Evolutionary conservation across 2,888 invertebrate species (phyloP).

Genomic region (Odontomyia ornata): DNA sequence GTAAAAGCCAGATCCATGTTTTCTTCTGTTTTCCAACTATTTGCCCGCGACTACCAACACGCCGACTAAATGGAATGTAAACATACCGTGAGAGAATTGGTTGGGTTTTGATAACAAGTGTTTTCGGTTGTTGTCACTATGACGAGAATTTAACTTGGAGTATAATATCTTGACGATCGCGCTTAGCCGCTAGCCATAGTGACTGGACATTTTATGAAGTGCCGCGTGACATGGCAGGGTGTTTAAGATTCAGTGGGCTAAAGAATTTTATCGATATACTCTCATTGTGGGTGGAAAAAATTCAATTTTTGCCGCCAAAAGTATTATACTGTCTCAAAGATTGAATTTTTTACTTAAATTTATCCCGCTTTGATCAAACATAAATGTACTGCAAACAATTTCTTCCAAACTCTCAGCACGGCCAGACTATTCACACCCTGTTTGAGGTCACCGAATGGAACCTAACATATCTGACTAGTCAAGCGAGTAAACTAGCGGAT

Average conservation of each 20-base stretch:
- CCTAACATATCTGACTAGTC: background rate
- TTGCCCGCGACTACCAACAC: background rate
- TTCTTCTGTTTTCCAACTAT: background rate
- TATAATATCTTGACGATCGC: conserved; percentile 31
- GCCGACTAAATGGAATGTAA: conserved; percentile 35
- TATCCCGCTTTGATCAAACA: too few relatives aligned
- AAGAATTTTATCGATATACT: background rate
- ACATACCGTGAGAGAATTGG: conserved; percentile 44
- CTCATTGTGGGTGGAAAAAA: background rate
- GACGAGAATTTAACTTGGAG: conserved; percentile 19
- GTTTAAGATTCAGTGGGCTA: background rate
- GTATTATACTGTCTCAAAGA: too few relatives aligned
- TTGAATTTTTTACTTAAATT: too few relatives aligned
- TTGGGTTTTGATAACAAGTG: conserved; percentile 29
- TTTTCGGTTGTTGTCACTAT: conserved; percentile 27
- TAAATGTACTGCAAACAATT: too few relatives aligned
- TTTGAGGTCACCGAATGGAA: background rate
- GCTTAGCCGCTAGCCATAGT: conserved; percentile 18
- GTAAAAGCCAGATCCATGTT: background rate
- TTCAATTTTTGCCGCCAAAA: background rate
- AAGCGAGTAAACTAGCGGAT: background rate
- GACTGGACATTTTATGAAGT: background rate
- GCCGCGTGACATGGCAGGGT: background rate
- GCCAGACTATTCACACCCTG: too few relatives aligned
- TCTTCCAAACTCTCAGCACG: background rate